Conservation (phyloP, 2,113 vertebrate species). For the Felis catus region F.catus_Fca126_mat1.0 CM031413.1:24063501-24064000, state of each 20-base stretch:
- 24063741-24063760: neutral
- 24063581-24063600: neutral
- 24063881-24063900: neutral
- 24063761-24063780: neutral
- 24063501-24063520: neutral
- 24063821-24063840: neutral
- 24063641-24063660: neutral
- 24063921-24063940: neutral
- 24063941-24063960: neutral
- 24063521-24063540: neutral
- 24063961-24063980: neutral
- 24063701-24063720: slow-evolving; percentile 17
- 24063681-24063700: neutral
- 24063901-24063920: neutral
- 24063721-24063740: neutral
- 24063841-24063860: neutral
- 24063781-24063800: neutral
- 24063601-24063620: neutral
- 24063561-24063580: neutral
- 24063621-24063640: neutral
- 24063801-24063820: slow-evolving; percentile 52
- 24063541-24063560: neutral
- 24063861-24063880: neutral
- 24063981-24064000: neutral
- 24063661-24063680: neutral